Evolutionary conservation across 2,888 invertebrate genomes (phyloP).

Genomic region (Hetaerina titia): DNA sequence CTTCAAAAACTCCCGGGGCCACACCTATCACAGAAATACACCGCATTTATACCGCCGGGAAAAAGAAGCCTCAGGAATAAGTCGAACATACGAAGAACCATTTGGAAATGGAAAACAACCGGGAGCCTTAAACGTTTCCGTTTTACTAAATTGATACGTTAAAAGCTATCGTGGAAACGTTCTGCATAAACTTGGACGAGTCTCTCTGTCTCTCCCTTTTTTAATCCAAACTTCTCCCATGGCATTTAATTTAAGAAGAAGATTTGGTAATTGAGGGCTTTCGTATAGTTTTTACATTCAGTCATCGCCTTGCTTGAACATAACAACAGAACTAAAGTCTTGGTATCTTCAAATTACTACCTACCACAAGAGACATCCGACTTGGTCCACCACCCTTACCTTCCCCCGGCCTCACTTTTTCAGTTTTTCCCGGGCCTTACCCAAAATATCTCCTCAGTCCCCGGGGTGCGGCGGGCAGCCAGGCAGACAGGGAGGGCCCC

Average conservation of each 20-base stretch:
- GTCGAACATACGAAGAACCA: slow-evolving; percentile 33
- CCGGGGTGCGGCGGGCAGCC: neutral
- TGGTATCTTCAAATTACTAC: slow-evolving; percentile 54
- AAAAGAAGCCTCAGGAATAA: slow-evolving; percentile 9
- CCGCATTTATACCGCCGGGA: slow-evolving; percentile 32
- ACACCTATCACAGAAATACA: slow-evolving; percentile 43
- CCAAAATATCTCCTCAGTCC: neutral
- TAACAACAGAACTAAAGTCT: slow-evolving; percentile 48
- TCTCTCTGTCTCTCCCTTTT: neutral
- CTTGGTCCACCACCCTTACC: slow-evolving; percentile 59
- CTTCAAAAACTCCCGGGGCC: slow-evolving; percentile 23
- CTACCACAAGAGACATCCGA: slow-evolving; percentile 62
- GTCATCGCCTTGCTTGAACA: slow-evolving; percentile 53
- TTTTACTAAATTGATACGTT: slow-evolving; percentile 62
- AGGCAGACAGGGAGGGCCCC: neutral
- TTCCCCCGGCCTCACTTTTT: neutral
- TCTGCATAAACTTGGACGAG: slow-evolving; percentile 55
- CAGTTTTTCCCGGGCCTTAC: slow-evolving; percentile 37
- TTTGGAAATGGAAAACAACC: slow-evolving; percentile 38
- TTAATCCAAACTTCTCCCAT: slow-evolving; percentile 18
- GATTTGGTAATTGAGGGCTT: slow-evolving; percentile 64
- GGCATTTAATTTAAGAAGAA: slow-evolving; percentile 46
- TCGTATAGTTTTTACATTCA: slow-evolving; percentile 58
- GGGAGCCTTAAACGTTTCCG: slow-evolving; percentile 53
- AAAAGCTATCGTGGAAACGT: slow-evolving; percentile 31